Evolutionary conservation across 2,888 invertebrate species (phyloP).

Genomic region (Caenorhabditis parvicauda): DNA sequence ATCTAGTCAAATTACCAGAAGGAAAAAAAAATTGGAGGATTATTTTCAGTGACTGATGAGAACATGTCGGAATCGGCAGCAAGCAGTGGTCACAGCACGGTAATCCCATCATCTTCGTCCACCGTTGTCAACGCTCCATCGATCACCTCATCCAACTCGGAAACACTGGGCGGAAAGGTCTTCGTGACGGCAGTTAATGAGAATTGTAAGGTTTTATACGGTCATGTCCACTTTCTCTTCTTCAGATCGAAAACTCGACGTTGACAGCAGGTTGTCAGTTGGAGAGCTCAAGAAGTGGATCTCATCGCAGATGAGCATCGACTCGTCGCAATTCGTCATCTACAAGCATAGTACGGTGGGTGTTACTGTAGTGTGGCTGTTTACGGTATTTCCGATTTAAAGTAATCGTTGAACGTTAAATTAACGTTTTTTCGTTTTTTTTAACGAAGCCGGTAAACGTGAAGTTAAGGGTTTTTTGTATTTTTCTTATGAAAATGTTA

Average conservation of each 20-base stretch:
- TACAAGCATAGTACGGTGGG: constrained; percentile 18
- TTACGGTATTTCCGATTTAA: too few species aligned
- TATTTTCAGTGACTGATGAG: too few species aligned
- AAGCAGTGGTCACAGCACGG: constrained; percentile 20
- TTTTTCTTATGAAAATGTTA: too few species aligned
- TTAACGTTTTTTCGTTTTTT: too few species aligned
- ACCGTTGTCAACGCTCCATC: background rate
- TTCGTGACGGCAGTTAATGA: constrained; percentile 4
- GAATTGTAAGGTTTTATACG: constrained; percentile 3
- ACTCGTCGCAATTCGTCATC: constrained; percentile 30
- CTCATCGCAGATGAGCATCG: constrained; percentile 18
- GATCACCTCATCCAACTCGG: constrained; percentile 1
- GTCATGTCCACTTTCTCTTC: background rate
- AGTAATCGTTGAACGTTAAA: too few species aligned
- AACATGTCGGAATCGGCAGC: constrained; percentile 7
- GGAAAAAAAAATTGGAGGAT: too few species aligned
- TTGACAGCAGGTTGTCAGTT: constrained; percentile 31
- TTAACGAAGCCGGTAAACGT: too few species aligned
- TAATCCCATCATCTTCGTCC: constrained; percentile 20
- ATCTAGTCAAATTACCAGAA: too few species aligned
- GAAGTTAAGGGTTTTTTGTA: too few species aligned
- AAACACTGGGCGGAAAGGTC: constrained; percentile 12
- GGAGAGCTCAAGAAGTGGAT: constrained; percentile 40
- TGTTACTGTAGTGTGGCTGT: too few species aligned
- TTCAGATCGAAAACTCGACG: constrained; percentile 24